Conservation (phyloP, 2,797 vertebrate genomes). For the Poliocrania exsul region DNA sequence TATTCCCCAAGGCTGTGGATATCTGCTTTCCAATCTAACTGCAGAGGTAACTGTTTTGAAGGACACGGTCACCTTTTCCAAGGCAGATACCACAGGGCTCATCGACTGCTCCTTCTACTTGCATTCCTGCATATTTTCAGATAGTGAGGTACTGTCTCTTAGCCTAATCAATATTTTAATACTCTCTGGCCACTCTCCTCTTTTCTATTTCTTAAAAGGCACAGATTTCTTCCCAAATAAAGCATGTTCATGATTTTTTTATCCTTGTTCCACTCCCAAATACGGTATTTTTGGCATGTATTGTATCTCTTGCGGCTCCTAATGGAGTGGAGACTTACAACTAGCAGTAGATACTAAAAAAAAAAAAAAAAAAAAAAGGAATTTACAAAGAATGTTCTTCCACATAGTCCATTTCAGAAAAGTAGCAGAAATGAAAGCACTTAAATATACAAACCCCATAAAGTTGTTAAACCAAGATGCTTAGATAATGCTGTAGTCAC, state of each 20-base stretch:
- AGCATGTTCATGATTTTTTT: not conserved
- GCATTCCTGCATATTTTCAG: not conserved
- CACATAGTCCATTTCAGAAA: not conserved
- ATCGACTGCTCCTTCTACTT: not conserved
- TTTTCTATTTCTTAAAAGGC: not conserved
- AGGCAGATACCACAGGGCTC: not conserved
- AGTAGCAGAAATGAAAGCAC: not conserved
- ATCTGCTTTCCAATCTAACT: constrained; percentile 30
- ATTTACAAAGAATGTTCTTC: not conserved
- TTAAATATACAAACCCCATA: not conserved
- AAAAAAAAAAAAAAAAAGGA: not conserved
- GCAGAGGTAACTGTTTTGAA: constrained; percentile 11
- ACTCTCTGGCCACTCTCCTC: not conserved
- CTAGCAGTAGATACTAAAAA: not conserved
- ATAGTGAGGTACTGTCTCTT: not conserved
- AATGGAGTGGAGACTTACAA: not conserved
- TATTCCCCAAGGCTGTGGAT: not conserved
- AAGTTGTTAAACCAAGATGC: not conserved
- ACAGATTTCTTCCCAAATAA: constrained; percentile 31
- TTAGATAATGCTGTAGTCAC: not conserved
- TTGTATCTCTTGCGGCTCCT: not conserved
- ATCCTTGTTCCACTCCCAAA: not conserved
- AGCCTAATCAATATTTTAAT: not conserved
- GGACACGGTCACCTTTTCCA: constrained; percentile 15
- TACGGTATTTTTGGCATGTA: not conserved